Base-by-base conservation (phyloP, 2,888 invertebrate species). In the Prosapia bicincta region DNA sequence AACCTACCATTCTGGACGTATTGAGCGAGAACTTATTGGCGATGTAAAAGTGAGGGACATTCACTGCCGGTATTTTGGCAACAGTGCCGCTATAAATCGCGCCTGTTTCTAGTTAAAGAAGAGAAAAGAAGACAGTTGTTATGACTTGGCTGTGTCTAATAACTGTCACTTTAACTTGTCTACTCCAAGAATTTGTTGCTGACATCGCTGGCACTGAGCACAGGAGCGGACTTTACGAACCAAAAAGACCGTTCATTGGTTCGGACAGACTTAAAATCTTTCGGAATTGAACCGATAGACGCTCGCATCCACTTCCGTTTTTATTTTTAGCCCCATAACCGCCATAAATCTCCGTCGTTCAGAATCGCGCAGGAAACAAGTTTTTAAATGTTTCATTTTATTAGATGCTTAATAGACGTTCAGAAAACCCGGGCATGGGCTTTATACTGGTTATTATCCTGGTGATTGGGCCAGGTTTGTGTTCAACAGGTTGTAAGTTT, bases 61-160 rank as follows among this genome's bases (percentile, higher is more conserved):
- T 54, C 20, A 54, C 20, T 54, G 54, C 3, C 20, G 54, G 54
- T 54, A 54, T 54, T 54, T 54, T 54, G 54, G 54, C 54, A 54
- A 54, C 54, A 54, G n/a, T 54, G 54, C 5, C 20, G 54, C 54
- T 54, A 54, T 54, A 54, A 54, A 54, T 54, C 54, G 54, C 54
- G 54, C 20, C 54, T 54, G 54, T 20, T 54, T 54, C 54, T 54
- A 54, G 54, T 54, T 54, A 54, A 54, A 54, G 54, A 54, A 54
- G 54, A 54, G 54, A 54, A 54, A 54, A 54, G 54, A 54, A 54
- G 54, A 54, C 54, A 54, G 54, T 54, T 54, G 54, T 54, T 54
- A 54, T 54, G 54, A 54, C 54, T 54, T 54, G 54, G 54, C 54
- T 54, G 54, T 54, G 54, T 54, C 54, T 13, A 54, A 54, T 54